Evolutionary conservation across 2,797 vertebrate genomes (phyloP).

Genomic region (Psittacula derbiana): DNA sequence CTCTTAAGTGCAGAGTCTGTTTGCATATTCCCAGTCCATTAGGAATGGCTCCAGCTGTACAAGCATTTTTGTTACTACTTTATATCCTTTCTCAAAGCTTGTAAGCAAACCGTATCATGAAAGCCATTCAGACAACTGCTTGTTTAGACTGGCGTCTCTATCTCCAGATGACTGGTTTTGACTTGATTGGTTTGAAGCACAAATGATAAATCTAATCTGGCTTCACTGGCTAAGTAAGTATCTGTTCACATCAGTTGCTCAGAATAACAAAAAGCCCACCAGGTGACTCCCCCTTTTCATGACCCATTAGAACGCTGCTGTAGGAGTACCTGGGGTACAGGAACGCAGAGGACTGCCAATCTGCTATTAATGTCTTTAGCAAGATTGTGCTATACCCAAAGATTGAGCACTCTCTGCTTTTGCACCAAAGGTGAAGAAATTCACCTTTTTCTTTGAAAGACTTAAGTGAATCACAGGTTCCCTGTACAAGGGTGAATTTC

Average conservation of each 20-base stretch:
- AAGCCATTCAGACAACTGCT: not conserved
- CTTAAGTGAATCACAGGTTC: not conserved
- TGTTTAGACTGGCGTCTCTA: slow-evolving; percentile 1
- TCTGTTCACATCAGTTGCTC: not conserved
- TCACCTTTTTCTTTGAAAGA: not conserved
- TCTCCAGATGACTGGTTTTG: slow-evolving; percentile 25
- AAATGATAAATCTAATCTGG: slow-evolving; percentile 33
- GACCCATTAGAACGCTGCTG: not conserved
- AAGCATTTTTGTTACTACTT: not conserved
- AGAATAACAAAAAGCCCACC: not conserved
- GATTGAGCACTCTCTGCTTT: not conserved
- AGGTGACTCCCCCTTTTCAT: not conserved
- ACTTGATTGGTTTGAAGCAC: slow-evolving; percentile 30
- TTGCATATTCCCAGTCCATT: not conserved
- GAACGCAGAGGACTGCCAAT: not conserved
- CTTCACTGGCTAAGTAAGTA: slow-evolving; percentile 30
- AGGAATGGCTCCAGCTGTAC: not conserved
- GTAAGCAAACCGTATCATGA: not conserved
- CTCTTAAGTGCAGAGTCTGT: not conserved
- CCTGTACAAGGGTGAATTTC: not conserved
- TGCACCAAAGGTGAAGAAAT: not conserved
- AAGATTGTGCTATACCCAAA: not conserved
- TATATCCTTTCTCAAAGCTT: not conserved
- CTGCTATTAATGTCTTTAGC: not conserved
- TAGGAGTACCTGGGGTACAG: not conserved